Conservation (phyloP, 2,797 vertebrate genomes). For the Leptatherina wallacei region DNA sequence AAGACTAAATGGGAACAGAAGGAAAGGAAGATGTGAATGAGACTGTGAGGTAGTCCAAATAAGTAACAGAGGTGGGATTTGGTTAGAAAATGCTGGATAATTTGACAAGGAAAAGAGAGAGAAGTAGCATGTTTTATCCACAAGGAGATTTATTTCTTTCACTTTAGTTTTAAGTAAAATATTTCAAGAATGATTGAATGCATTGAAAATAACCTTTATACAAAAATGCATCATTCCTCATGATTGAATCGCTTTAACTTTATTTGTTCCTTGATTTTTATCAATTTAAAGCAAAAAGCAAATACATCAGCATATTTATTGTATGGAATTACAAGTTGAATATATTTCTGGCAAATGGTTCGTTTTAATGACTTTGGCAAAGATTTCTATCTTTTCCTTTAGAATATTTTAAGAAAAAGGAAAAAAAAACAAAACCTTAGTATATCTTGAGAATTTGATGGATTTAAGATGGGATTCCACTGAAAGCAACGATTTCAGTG, state of each 20-base stretch:
- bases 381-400: not conserved
- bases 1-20: not conserved
- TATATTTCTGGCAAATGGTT: no score
- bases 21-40: constrained; percentile 8
- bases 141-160: not conserved
- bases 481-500: not conserved
- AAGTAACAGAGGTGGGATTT: not conserved
- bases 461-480: not conserved
- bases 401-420: not conserved
- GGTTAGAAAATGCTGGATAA: not conserved
- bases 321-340: no score
- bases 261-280: not conserved
- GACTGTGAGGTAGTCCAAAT: not conserved
- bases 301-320: not conserved
- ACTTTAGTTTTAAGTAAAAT: not conserved
- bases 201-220: not conserved
- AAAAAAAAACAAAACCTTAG: no score
- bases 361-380: not conserved
- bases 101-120: not conserved
- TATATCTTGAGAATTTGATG: not conserved
- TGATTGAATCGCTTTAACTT: not conserved
- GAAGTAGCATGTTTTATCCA: not conserved
- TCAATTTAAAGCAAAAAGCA: no score
- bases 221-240: no score
- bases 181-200: not conserved